phyloP scores from a whole-genome alignment of 2,888 invertebrate genomes.

The Trichogramma dendrolimi region DNA sequence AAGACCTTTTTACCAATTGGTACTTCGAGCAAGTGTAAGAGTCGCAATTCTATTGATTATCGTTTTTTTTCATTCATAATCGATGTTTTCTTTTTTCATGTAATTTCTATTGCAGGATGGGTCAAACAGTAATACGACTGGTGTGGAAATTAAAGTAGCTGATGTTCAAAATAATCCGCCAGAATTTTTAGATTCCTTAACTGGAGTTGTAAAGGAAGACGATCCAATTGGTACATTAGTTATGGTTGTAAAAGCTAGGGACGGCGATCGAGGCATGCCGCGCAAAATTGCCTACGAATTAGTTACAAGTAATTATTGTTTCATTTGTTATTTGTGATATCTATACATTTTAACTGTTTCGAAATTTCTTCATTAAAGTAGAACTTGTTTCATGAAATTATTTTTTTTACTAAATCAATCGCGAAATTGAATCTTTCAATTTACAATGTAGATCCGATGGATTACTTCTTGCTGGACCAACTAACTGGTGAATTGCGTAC shows the following conservation, averaged over 20 bases:
- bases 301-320: slow-evolving; percentile 63
- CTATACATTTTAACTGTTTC: not conserved
- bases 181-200: slow-evolving; percentile 74
- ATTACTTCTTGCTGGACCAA: slow-evolving; percentile 79
- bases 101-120: slow-evolving; percentile 63
- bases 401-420: not conserved
- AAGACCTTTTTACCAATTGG: slow-evolving; percentile 72
- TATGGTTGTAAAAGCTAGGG: slow-evolving; percentile 74
- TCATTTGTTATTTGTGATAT: slow-evolving; percentile 1
- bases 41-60: not conserved
- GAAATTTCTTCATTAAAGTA: not conserved
- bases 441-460: slow-evolving; percentile 69
- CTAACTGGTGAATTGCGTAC: slow-evolving; percentile 76
- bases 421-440: not conserved
- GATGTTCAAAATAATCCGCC: slow-evolving; percentile 88
- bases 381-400: not conserved
- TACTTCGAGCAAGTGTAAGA: slow-evolving; percentile 71
- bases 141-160: slow-evolving; percentile 72
- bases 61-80: slow-evolving; percentile 4
- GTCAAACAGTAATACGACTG: slow-evolving; percentile 66
- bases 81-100: not conserved
- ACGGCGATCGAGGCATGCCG: slow-evolving; percentile 80
- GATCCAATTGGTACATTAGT: slow-evolving; percentile 78
- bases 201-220: slow-evolving; percentile 75
- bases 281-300: slow-evolving; percentile 74